Evolutionary conservation across 2,797 vertebrate genomes (phyloP).

Genomic region (Trichosurus vulpecula): DNA sequence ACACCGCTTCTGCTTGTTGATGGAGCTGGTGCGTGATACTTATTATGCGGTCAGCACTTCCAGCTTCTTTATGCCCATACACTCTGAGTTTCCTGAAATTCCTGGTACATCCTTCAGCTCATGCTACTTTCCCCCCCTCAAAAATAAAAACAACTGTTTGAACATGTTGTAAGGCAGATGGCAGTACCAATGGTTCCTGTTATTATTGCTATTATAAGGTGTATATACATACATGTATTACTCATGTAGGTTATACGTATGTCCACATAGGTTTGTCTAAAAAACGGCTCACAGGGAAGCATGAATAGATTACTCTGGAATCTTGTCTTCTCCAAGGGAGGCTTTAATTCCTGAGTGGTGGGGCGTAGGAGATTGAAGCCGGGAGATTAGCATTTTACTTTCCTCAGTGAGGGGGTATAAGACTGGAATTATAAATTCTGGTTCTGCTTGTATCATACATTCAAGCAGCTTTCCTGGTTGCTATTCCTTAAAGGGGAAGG

Average conservation of each 20-base stretch:
- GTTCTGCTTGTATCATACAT: background rate
- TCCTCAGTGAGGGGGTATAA: background rate
- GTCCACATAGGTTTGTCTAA: background rate
- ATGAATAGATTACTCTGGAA: background rate
- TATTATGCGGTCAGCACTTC: background rate
- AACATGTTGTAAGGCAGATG: background rate
- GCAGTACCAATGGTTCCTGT: background rate
- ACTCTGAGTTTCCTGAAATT: background rate
- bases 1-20: background rate
- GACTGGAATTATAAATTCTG: background rate
- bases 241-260: background rate
- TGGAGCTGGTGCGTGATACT: background rate
- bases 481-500: background rate
- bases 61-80: background rate
- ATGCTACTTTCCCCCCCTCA: no score
- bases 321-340: background rate
- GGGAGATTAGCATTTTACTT: background rate
- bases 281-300: background rate
- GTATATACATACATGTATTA: background rate
- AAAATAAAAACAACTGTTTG: no score
- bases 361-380: background rate
- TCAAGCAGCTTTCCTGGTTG: background rate
- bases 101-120: background rate
- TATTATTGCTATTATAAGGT: background rate
- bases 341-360: background rate